Conservation (phyloP, 2,797 vertebrate genomes). For the Sarcoramphus papa region DNA sequence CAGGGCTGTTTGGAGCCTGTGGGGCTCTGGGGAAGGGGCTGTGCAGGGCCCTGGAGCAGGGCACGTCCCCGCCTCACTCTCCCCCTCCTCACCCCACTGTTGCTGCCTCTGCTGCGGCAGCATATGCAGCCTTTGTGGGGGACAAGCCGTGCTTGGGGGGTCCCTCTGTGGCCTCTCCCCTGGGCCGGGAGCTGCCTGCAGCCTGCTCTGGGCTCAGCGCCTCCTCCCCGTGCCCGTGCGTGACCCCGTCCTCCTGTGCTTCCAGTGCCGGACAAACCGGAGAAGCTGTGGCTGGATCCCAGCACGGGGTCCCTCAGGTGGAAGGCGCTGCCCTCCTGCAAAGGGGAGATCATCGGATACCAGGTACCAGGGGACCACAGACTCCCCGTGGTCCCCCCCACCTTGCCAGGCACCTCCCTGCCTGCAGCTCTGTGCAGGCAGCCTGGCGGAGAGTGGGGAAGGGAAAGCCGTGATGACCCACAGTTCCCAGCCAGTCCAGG, state of each 20-base stretch:
- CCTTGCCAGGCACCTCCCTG: neutral
- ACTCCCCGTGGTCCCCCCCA: rapidly evolving
- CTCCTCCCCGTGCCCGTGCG: rapidly evolving
- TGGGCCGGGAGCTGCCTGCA: neutral
- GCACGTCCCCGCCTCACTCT: neutral
- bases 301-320: neutral
- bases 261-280: neutral
- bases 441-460: neutral
- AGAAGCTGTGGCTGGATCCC: neutral
- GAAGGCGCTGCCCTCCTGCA: neutral
- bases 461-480: neutral
- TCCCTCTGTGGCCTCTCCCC: neutral
- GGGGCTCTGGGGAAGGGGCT: neutral
- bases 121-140: neutral
- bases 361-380: neutral
- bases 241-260: neutral
- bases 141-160: neutral
- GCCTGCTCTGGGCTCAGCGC: neutral
- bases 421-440: neutral
- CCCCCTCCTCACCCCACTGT: neutral
- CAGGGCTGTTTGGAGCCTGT: neutral
- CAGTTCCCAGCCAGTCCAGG: neutral
- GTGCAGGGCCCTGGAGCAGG: neutral
- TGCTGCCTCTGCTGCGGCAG: neutral
- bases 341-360: neutral